These are phyloP conservation scores for cattle (Bos taurus) DNA, from an alignment of 2,113 vertebrate species.

Conservation along the genomic window ARS-UCD2.0 NC_037357.1:57736501-57737000, in stretches of 20 bases:
- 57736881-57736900: neutral
- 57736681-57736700: neutral
- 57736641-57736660: neutral
- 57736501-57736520: neutral
- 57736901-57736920: neutral
- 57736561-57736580: neutral
- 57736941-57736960: slow-evolving; percentile 9
- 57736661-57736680: slow-evolving; percentile 7
- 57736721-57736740: neutral
- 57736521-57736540: neutral
- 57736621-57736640: neutral
- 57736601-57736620: neutral
- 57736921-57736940: neutral
- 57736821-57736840: neutral
- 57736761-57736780: neutral
- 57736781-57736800: neutral
- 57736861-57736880: neutral
- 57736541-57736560: neutral
- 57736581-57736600: neutral
- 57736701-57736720: neutral
- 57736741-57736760: neutral
- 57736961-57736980: neutral
- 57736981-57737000: rapidly evolving
- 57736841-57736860: neutral
- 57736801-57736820: neutral